Evolutionary conservation across 2,113 vertebrate genomes (phyloP).

Genomic region (Alces alces): DNA sequence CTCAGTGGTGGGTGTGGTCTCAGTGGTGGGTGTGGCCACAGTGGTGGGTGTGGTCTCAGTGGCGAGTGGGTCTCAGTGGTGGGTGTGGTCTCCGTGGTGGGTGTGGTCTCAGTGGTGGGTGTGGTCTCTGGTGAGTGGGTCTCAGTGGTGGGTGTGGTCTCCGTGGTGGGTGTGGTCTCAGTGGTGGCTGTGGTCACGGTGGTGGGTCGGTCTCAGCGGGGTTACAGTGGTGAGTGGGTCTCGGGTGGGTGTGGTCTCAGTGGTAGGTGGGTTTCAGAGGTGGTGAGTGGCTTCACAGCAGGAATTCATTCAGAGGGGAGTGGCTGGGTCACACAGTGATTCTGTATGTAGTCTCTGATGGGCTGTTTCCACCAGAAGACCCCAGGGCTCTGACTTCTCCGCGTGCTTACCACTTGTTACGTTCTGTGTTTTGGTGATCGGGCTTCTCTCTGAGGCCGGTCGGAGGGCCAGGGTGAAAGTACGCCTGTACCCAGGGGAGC

Average conservation of each 20-base stretch:
- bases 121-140: too few relatives aligned
- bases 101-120: not conserved
- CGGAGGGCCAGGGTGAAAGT: not conserved
- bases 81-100: too few relatives aligned
- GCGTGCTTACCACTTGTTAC: accelerated
- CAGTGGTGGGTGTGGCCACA: not conserved
- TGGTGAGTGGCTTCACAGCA: not conserved
- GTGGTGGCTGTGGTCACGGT: not conserved
- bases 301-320: not conserved
- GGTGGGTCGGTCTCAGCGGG: not conserved
- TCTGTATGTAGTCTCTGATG: accelerated
- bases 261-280: not conserved
- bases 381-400: not conserved
- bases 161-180: not conserved
- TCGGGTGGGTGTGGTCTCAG: not conserved
- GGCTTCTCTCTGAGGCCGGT: not conserved
- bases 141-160: not conserved
- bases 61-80: too few relatives aligned
- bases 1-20: not conserved
- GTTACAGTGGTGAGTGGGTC: not conserved
- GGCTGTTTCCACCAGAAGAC: accelerated
- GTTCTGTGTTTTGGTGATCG: not conserved
- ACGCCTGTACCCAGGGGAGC: accelerated
- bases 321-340: accelerated
- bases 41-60: not conserved